phyloP scores from a whole-genome alignment of 2,113 vertebrate species.

The Marmota flaviventris region DNA sequence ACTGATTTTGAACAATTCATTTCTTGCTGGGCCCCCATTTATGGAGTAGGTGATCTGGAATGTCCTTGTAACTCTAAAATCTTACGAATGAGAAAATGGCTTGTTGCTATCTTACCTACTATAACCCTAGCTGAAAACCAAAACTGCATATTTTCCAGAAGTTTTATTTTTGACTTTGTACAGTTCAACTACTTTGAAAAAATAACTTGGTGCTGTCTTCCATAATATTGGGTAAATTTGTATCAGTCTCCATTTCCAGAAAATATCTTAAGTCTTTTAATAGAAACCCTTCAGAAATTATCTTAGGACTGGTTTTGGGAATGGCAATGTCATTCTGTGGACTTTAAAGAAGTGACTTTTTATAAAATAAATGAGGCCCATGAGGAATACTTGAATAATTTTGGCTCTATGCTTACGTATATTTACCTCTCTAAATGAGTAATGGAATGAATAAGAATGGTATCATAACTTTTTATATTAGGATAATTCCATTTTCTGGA shows the following conservation, averaged over 20 bases:
- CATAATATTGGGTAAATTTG: constrained; percentile 30
- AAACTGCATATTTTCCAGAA: constrained; percentile 57
- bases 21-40: not conserved
- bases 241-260: constrained; percentile 68
- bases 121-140: constrained; percentile 17
- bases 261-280: constrained; percentile 58
- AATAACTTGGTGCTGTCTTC: constrained; percentile 58
- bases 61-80: constrained; percentile 5
- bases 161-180: constrained; percentile 58
- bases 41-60: not conserved
- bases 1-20: not conserved
- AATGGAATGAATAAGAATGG: constrained; percentile 25
- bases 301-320: constrained; percentile 27
- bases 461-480: constrained; percentile 33
- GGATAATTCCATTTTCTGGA: constrained; percentile 54
- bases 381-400: not conserved
- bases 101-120: not conserved
- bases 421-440: constrained; percentile 12
- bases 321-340: constrained; percentile 41
- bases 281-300: constrained; percentile 62
- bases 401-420: constrained; percentile 16
- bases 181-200: constrained; percentile 45
- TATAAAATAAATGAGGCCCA: constrained; percentile 36
- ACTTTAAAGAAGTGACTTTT: constrained; percentile 64
- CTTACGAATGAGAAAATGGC: not conserved